phyloP scores from a whole-genome alignment of 2,797 vertebrate genomes.

The Anomalospiza imberbis region DNA sequence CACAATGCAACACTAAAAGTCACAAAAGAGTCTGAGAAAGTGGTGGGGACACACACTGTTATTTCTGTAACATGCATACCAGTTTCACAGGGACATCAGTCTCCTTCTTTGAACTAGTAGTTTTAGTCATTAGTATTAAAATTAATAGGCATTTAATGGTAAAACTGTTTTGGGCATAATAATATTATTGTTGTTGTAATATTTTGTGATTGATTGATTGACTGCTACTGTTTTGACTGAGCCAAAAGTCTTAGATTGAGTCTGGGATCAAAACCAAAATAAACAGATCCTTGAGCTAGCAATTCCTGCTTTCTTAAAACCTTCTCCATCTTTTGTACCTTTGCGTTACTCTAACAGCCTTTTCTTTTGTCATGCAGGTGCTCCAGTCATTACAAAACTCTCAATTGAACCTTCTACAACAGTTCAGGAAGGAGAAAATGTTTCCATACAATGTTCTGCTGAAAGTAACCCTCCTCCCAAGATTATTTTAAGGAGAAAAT shows the following conservation, averaged over 20 bases:
- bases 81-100: neutral
- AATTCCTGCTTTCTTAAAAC: neutral
- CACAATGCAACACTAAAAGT: neutral
- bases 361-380: neutral
- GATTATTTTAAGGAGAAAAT: slow-evolving; percentile 41
- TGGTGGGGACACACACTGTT: neutral
- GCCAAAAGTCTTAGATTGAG: neutral
- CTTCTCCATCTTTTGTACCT: neutral
- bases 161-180: neutral
- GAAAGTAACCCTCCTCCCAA: slow-evolving; percentile 32
- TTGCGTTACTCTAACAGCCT: neutral
- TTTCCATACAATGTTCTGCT: slow-evolving; percentile 41
- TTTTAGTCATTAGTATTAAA: neutral
- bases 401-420: slow-evolving; percentile 24
- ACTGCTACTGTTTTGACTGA: neutral
- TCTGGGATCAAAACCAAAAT: neutral
- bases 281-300: neutral
- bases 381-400: slow-evolving; percentile 14
- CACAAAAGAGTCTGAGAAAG: neutral
- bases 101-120: neutral
- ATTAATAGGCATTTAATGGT: neutral
- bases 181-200: neutral
- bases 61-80: neutral
- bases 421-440: slow-evolving; percentile 48
- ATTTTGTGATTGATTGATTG: neutral